Conservation (phyloP, 2,888 invertebrate species). For the Phasia obesa region DNA sequence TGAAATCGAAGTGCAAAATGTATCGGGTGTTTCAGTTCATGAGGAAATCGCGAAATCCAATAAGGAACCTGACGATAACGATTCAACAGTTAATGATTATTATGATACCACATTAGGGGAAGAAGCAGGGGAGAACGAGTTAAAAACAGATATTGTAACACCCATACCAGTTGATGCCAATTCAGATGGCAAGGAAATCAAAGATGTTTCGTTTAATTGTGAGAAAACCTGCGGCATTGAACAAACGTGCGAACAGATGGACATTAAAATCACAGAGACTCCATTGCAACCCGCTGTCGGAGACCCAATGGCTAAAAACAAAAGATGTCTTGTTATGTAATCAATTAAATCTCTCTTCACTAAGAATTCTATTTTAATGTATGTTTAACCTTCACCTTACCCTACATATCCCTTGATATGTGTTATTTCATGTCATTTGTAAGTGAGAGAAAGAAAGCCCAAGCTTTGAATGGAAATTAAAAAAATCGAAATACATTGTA, state of each 20-base stretch:
- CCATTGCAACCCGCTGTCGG: conserved; percentile 72
- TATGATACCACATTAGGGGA: conserved; percentile 49
- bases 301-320: conserved; percentile 71
- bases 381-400: conserved; percentile 11
- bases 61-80: conserved; percentile 69
- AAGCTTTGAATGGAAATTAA: conserved; percentile 5
- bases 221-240: conserved; percentile 41
- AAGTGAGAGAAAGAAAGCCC: conserved; percentile 2
- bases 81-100: conserved; percentile 73
- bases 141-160: conserved; percentile 20
- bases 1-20: conserved; percentile 78
- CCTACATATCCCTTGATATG: conserved; percentile 16
- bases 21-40: conserved; percentile 77
- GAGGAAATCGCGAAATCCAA: conserved; percentile 73
- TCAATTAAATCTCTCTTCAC: conserved; percentile 31
- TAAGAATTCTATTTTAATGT: conserved; percentile 56
- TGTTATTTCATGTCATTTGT: conserved; percentile 21
- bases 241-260: conserved; percentile 53
- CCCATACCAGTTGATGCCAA: conserved; percentile 21
- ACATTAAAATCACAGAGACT: conserved; percentile 71
- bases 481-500: conserved; percentile 57
- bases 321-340: conserved; percentile 74
- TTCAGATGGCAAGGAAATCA: conserved; percentile 58
- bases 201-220: conserved; percentile 32
- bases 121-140: conserved; percentile 43